Evolutionary conservation across 2,797 vertebrate species (phyloP).

Genomic region (Rhinophrynus dorsalis): DNA sequence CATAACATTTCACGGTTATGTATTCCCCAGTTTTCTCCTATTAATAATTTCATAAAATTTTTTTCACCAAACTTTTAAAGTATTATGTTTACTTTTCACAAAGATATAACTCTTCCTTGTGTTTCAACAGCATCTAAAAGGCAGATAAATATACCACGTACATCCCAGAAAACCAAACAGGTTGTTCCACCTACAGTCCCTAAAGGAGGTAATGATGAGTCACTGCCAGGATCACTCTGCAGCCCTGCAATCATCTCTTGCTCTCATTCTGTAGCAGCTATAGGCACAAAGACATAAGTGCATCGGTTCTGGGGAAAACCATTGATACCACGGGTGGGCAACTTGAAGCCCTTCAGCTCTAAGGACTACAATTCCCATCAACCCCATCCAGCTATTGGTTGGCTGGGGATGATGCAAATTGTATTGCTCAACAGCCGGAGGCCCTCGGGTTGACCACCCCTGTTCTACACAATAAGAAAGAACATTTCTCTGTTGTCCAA

Average conservation of each 20-base stretch:
- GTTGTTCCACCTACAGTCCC: constrained; percentile 88
- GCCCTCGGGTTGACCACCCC: no score
- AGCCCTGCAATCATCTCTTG: not conserved
- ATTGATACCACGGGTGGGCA: no score
- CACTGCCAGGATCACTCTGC: not conserved
- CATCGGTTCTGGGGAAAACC: no score
- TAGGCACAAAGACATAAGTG: no score
- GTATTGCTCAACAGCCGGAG: no score
- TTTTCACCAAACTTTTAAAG: not conserved
- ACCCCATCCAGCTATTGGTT: no score
- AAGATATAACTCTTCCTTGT: constrained; percentile 81
- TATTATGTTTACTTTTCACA: constrained; percentile 51
- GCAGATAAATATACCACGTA: constrained; percentile 85
- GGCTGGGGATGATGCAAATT: no score
- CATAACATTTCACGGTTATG: constrained; percentile 57
- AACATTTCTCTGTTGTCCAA: no score
- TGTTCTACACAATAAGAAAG: no score
- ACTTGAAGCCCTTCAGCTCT: no score
- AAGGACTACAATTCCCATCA: no score
- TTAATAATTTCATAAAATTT: not conserved
- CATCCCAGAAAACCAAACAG: constrained; percentile 96
- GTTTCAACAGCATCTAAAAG: constrained; percentile 85
- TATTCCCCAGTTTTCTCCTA: constrained; percentile 23
- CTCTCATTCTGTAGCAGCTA: no score
- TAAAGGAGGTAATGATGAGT: constrained; percentile 89